Percentiles rank a stretch among this genome's conserved stretches.
Evolutionary conservation across 2,797 vertebrate genomes (phyloP).

Genomic region (Thunnus albacares): DNA sequence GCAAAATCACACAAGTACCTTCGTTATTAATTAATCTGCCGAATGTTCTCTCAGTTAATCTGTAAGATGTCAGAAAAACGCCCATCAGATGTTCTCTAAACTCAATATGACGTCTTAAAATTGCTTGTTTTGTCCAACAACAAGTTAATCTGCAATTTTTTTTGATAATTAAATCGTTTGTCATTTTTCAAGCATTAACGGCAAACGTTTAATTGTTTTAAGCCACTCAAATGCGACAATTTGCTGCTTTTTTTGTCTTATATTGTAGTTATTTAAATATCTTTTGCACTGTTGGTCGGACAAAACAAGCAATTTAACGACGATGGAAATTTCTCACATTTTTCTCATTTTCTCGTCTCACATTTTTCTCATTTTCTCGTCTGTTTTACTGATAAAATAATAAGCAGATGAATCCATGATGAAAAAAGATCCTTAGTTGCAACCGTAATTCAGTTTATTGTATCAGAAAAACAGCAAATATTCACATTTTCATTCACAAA

Average conservation of each 20-base stretch:
- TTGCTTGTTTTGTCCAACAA: no score
- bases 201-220: no score
- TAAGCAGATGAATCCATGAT: no score
- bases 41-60: neutral
- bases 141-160: no score
- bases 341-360: no score
- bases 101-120: no score
- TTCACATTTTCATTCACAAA: neutral
- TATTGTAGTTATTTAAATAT: neutral
- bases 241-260: no score
- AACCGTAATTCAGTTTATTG: neutral
- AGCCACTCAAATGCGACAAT: neutral
- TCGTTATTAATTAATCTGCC: neutral
- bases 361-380: no score
- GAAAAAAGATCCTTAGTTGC: neutral
- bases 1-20: neutral
- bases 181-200: neutral
- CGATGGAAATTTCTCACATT: neutral
- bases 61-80: no score
- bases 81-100: no score
- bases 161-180: no score
- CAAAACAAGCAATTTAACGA: neutral
- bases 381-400: no score
- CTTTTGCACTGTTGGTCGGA: neutral
- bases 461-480: neutral